Conservation (phyloP, 2,113 vertebrate species). For the Alethe castanea region DNA sequence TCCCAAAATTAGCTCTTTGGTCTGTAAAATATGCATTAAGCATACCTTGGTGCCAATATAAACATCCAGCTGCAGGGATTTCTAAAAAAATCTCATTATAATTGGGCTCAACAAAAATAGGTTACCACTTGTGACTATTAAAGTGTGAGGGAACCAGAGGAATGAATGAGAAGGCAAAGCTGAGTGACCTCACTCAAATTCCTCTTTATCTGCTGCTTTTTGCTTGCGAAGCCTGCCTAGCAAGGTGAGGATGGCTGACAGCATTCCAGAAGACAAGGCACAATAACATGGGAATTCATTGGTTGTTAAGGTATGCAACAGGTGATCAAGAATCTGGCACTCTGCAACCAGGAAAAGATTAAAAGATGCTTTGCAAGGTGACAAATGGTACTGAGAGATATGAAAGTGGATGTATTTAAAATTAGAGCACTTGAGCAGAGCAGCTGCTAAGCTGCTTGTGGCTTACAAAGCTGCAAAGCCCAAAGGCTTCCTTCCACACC, state of each 20-base stretch:
- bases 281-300: neutral
- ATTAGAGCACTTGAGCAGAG: neutral
- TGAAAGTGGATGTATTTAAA: neutral
- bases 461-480: neutral
- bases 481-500: neutral
- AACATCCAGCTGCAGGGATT: conserved; percentile 10
- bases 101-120: conserved; percentile 8
- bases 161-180: conserved; percentile 7
- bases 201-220: neutral
- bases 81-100: conserved; percentile 1
- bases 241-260: neutral
- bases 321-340: neutral
- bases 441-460: neutral
- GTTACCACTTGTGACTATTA: neutral
- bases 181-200: neutral
- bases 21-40: neutral
- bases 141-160: neutral
- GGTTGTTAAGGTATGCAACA: neutral
- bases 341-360: neutral
- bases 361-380: neutral
- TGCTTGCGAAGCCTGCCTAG: neutral
- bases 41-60: neutral
- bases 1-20: neutral
- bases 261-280: neutral
- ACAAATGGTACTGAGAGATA: neutral